Evolutionary conservation across 2,113 vertebrate genomes (phyloP).

Genomic region (Chamaetylas fuelleborni): DNA sequence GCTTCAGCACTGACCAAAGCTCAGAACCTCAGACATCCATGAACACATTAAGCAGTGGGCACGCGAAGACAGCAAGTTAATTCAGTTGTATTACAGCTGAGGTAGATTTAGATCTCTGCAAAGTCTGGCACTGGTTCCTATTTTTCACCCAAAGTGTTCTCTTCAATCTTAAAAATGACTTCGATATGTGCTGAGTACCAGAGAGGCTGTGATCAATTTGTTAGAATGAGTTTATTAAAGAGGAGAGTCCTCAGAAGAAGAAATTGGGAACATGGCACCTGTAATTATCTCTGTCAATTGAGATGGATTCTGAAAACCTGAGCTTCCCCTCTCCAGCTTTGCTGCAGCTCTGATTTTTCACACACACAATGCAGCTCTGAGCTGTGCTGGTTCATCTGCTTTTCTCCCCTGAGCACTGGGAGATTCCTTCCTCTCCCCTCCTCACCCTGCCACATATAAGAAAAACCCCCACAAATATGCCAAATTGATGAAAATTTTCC

Average conservation of each 20-base stretch:
- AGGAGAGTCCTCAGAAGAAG: slow-evolving; percentile 21
- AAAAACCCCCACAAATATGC: neutral
- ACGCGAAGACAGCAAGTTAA: neutral
- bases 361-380: neutral
- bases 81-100: neutral
- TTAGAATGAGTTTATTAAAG: slow-evolving; percentile 49
- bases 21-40: neutral
- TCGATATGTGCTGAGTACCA: neutral
- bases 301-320: slow-evolving; percentile 27
- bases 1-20: neutral
- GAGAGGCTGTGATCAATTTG: slow-evolving; percentile 39
- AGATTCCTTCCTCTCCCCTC: neutral
- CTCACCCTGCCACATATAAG: neutral
- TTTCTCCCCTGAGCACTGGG: neutral
- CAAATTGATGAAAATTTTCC: neutral
- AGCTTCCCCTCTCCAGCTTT: neutral
- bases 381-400: neutral
- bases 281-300: slow-evolving; percentile 18
- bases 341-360: neutral
- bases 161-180: slow-evolving; percentile 25
- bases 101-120: neutral
- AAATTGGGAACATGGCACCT: slow-evolving; percentile 36
- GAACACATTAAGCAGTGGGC: neutral
- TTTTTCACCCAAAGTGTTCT: slow-evolving; percentile 33
- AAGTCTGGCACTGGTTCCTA: neutral